Evolutionary conservation across 1,140 invertebrate species (phyloP).

Genomic region (Penaeus vannamei): DNA sequence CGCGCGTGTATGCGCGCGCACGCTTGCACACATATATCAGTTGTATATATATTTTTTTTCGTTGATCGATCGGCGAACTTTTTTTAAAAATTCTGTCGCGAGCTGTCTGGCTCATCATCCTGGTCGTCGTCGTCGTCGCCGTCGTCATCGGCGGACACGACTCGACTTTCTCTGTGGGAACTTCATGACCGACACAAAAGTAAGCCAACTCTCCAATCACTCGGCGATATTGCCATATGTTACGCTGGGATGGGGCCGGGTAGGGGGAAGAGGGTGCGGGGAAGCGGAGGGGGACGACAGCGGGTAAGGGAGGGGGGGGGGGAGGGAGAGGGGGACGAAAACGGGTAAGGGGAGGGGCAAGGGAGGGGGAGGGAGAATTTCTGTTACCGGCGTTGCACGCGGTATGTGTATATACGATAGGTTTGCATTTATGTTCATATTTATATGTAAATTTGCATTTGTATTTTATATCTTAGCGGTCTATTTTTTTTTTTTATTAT

Average conservation of each 20-base stretch:
- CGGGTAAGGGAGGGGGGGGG: neutral
- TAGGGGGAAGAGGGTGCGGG: neutral
- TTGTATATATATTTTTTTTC: too few relatives aligned
- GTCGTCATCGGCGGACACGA: neutral
- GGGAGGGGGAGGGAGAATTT: neutral
- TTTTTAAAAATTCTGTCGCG: too few relatives aligned
- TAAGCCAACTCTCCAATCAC: neutral
- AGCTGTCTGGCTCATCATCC: neutral
- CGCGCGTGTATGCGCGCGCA: too few relatives aligned
- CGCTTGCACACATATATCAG: too few relatives aligned
- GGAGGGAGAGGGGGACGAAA: neutral
- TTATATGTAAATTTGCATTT: neutral
- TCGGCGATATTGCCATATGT: slow-evolving; percentile 2
- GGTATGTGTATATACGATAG: neutral
- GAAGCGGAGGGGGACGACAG: neutral
- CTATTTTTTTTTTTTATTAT: too few relatives aligned
- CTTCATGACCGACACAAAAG: neutral
- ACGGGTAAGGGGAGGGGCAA: neutral
- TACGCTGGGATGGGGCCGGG: neutral
- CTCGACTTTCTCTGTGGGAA: neutral
- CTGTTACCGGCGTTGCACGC: neutral
- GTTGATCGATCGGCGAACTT: too few relatives aligned
- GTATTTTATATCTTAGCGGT: neutral
- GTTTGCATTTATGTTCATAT: neutral
- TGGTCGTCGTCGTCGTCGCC: neutral